These are phyloP conservation scores for Nemurella pictetii DNA, from an alignment of 2,888 invertebrate genomes.

Conservation along the genomic window DNA sequence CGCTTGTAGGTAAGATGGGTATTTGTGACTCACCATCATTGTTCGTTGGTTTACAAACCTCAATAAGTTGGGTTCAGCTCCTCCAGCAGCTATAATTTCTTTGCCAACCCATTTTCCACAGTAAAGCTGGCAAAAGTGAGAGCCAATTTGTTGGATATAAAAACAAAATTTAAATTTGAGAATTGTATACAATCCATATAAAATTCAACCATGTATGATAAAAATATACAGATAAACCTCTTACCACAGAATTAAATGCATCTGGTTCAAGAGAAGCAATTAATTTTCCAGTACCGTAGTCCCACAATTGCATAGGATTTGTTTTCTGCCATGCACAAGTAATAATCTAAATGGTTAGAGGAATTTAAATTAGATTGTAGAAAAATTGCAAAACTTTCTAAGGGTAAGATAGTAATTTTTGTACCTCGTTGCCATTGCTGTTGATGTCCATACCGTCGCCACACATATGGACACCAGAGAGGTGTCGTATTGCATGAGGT, in stretches of 20 bases:
- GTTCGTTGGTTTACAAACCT: constrained; percentile 63
- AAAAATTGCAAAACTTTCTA: background rate
- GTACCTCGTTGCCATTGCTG: constrained; percentile 63
- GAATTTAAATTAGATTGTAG: background rate
- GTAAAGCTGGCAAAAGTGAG: constrained; percentile 58
- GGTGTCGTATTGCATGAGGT: constrained; percentile 61
- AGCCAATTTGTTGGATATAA: background rate
- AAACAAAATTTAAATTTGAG: background rate
- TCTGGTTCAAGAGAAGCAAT: constrained; percentile 63
- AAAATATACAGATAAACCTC: too few relatives aligned
- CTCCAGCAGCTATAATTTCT: constrained; percentile 63
- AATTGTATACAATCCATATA: background rate
- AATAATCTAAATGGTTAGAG: constrained; percentile 57
- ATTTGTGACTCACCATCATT: constrained; percentile 56
- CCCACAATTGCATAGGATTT: constrained; percentile 65
- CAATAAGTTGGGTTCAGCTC: constrained; percentile 62
- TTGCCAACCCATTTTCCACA: constrained; percentile 63
- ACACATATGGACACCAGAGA: constrained; percentile 65
- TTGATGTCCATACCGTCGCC: constrained; percentile 70
- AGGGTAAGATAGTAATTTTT: constrained; percentile 34
- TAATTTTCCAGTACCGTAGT: constrained; percentile 66
- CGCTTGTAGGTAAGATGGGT: background rate
- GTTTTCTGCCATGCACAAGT: constrained; percentile 67
- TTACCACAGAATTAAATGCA: constrained; percentile 45
- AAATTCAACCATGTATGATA: too few relatives aligned